Base-by-base conservation (phyloP, 1,140 invertebrate species). In the Saxidomus purpurata region DNA sequence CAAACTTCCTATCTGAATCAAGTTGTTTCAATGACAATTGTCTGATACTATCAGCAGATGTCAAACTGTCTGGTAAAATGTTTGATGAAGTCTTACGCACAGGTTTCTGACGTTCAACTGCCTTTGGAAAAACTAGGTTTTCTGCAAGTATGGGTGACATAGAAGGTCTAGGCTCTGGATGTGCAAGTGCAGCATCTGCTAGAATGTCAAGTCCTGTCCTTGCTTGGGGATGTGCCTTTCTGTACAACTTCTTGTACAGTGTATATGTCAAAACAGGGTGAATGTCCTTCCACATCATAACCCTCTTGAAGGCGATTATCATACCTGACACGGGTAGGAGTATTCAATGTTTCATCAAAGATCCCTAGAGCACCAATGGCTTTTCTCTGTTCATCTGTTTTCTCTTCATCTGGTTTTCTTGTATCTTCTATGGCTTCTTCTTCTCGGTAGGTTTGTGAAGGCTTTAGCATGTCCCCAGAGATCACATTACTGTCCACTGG, bases 261-360 rank as follows among this genome's bases (percentile, higher is more conserved):
- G 74, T 86, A 90, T 8, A 79, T 67, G 59, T 90, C 89, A 82
- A 86, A 86, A 49, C 89, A 86, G 28, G 82, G 89, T 28, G 89
- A 90, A 25, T 31, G 19, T 31, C 89, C 89, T 38, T 71, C 83
- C 9, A 81, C 6, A 61, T 90, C 89, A 85, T 85, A 86, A 22
- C 59, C 74, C 69, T 90, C 82, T 17, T 85, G 25, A 40, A 90
- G n/a, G 6, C 83, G 38, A 19, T 17, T 31, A 15, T 61, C 2
- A 36, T 86, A 90, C 38, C 36, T 67, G 9, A 71, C 34, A 15
- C 80, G 61, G 36, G 31, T 38, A 67, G 89, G 89, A 59, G 83
- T 90, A 13, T 59, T 59, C 1, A 90, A 76, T 69, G 36, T 36
- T 28, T 80, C 74, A 71, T 67, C 40, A 86, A 80, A 31, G 13